phyloP scores from a whole-genome alignment of 2,113 vertebrate species.

The Silurus meridionalis region DNA sequence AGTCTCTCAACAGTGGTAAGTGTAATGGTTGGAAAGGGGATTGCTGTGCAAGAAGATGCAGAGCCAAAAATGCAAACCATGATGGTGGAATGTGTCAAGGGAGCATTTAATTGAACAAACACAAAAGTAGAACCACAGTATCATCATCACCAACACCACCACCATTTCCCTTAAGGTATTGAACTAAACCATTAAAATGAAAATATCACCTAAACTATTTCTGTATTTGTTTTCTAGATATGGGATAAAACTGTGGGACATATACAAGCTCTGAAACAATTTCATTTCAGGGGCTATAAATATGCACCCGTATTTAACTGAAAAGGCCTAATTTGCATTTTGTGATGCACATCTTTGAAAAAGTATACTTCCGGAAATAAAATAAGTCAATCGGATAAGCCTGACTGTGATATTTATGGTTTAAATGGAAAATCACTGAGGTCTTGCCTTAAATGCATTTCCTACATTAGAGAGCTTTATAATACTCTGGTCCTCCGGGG shows the following conservation, averaged over 20 bases:
- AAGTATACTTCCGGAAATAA: neutral
- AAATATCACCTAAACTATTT: neutral
- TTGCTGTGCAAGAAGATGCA: neutral
- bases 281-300: neutral
- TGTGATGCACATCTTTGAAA: neutral
- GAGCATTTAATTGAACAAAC: neutral
- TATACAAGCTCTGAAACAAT: neutral
- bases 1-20: neutral
- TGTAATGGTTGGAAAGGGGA: neutral
- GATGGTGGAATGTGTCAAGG: too few species aligned
- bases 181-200: neutral
- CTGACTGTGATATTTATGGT: too few species aligned
- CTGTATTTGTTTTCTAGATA: neutral
- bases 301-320: neutral
- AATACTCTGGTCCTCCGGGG: too few species aligned
- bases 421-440: neutral
- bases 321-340: neutral
- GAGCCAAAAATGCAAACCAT: neutral
- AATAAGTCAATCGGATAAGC: neutral
- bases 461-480: neutral
- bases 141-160: too few species aligned
- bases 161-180: too few species aligned
- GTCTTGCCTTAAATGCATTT: neutral
- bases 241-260: neutral
- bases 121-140: neutral